phyloP scores from a whole-genome alignment of 1,140 invertebrate genomes.

The Berghia stephanieae region DNA sequence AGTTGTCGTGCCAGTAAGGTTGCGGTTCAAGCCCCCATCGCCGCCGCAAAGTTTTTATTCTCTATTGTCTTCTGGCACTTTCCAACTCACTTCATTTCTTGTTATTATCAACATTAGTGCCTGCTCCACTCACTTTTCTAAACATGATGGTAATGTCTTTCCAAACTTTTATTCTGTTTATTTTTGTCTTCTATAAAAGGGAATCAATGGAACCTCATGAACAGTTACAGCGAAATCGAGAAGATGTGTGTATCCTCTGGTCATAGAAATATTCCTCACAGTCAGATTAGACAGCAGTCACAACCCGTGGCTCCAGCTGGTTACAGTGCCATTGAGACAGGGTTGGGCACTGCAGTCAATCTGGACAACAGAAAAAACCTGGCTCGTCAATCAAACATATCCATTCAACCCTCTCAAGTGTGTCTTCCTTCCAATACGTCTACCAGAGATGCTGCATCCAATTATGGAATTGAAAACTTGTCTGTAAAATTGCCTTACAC shows the following conservation, averaged over 20 bases:
- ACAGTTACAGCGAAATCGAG: constrained; percentile 34
- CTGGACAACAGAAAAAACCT: constrained; percentile 9
- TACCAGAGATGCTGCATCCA: not conserved
- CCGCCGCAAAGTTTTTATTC: no score
- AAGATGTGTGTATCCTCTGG: constrained; percentile 24
- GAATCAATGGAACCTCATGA: constrained; percentile 28
- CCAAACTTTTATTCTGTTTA: not conserved
- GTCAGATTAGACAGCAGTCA: not conserved
- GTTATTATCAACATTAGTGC: not conserved
- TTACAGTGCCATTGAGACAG: constrained; percentile 26
- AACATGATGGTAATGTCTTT: not conserved
- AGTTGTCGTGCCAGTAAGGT: no score
- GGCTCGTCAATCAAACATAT: no score
- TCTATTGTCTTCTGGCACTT: no score
- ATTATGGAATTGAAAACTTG: not conserved
- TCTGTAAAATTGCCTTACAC: constrained; percentile 15
- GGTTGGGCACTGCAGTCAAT: constrained; percentile 29
- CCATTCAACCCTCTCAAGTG: not conserved
- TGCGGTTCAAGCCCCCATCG: no score
- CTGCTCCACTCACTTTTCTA: not conserved
- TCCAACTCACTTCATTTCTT: no score
- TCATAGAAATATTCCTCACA: not conserved
- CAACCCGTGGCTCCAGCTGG: not conserved
- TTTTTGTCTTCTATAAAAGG: constrained; percentile 15
- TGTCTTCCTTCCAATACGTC: not conserved